phyloP scores from a whole-genome alignment of 1,140 invertebrate genomes.

The Musca domestica region DNA sequence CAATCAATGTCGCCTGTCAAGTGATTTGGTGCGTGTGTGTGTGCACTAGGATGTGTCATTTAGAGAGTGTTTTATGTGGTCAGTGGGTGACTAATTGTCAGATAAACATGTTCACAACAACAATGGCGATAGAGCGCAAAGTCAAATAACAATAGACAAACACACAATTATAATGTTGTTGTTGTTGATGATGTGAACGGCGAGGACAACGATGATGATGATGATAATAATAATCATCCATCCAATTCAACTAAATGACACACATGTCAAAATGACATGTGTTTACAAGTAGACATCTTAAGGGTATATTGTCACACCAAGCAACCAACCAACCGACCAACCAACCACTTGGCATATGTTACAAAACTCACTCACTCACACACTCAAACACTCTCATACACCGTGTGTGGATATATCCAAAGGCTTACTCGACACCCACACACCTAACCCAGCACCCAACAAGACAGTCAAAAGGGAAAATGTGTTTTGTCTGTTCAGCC shows the following conservation, averaged over 20 bases:
- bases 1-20: constrained; percentile 7
- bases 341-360: constrained; percentile 15
- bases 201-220: too few species aligned
- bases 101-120: constrained; percentile 16
- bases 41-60: neutral
- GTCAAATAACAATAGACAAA: neutral
- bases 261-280: constrained; percentile 16
- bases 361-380: neutral
- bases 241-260: constrained; percentile 9
- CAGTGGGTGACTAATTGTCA: constrained; percentile 20
- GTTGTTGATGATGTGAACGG: too few species aligned
- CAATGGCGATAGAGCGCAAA: neutral
- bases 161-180: neutral
- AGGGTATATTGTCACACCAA: constrained; percentile 20
- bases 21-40: too few species aligned
- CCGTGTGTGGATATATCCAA: too few species aligned
- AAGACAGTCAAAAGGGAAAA: too few species aligned
- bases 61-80: constrained; percentile 4
- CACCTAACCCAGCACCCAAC: too few species aligned
- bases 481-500: too few species aligned
- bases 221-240: constrained; percentile 13
- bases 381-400: constrained; percentile 1
- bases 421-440: too few species aligned
- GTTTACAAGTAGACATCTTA: constrained; percentile 22
- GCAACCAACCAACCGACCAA: too few species aligned